Evolutionary conservation across 2,113 vertebrate genomes (phyloP).

Genomic region (Sphaerodactylus townsendi): DNA sequence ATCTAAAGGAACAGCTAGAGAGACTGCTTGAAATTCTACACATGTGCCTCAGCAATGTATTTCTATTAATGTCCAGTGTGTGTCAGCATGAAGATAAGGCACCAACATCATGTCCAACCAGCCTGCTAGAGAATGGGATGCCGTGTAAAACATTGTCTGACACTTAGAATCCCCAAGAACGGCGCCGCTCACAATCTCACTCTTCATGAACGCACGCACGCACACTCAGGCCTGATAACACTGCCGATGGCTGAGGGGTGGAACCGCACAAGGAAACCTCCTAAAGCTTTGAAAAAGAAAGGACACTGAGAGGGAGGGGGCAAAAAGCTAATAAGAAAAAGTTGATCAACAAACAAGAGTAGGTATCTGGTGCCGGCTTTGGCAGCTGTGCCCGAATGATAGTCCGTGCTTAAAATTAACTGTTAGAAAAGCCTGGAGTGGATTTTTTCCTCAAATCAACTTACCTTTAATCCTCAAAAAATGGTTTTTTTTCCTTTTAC

Average conservation of each 20-base stretch:
- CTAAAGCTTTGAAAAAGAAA: slow-evolving; percentile 10
- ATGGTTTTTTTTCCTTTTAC: not conserved
- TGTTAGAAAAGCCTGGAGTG: not conserved
- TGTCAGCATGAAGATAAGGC: slow-evolving; percentile 89
- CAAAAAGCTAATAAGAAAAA: slow-evolving; percentile 21
- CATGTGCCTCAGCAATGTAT: slow-evolving; percentile 77
- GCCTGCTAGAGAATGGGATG: slow-evolving; percentile 73
- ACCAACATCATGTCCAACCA: slow-evolving; percentile 82
- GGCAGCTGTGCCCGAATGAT: not conserved
- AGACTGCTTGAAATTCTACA: slow-evolving; percentile 83
- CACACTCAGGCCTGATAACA: slow-evolving; percentile 45
- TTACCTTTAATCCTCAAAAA: not conserved
- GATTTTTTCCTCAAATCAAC: not conserved
- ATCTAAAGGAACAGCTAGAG: slow-evolving; percentile 69
- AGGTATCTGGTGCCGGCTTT: not conserved
- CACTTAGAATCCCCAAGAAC: slow-evolving; percentile 78
- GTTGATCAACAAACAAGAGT: not conserved
- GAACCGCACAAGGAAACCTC: not conserved
- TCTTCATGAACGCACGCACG: not conserved
- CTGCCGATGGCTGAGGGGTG: not conserved
- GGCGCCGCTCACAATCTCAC: slow-evolving; percentile 53
- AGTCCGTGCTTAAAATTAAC: not conserved
- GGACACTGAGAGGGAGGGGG: slow-evolving; percentile 5
- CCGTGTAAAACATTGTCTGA: slow-evolving; percentile 84
- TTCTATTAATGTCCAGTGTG: slow-evolving; percentile 89